These are phyloP conservation scores for Trichonephila clavata DNA, from an alignment of 1,140 invertebrate genomes.

Conservation along the genomic window DNA sequence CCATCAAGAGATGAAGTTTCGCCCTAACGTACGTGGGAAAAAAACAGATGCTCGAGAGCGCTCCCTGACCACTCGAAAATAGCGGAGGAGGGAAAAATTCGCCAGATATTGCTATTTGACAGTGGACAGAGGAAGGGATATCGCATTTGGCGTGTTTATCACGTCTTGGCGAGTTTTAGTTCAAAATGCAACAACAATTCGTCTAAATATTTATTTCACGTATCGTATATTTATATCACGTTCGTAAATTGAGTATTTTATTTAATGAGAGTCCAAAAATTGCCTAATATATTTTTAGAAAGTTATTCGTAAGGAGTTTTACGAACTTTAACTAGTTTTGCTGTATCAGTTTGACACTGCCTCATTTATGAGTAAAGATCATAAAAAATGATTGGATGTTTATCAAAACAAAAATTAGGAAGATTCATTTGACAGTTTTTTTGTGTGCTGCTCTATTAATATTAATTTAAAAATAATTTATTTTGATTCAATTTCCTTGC, in stretches of 20 bases:
- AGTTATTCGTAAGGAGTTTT: neutral
- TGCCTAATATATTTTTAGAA: no score
- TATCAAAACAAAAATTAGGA: neutral
- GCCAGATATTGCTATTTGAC: conserved; percentile 75
- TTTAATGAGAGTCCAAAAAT: neutral
- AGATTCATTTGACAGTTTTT: neutral
- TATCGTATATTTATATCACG: no score
- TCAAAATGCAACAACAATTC: neutral
- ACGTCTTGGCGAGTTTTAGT: neutral
- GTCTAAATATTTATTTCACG: no score
- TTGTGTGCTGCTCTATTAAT: no score
- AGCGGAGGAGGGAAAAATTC: conserved; percentile 67
- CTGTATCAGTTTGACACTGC: neutral
- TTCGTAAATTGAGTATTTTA: no score
- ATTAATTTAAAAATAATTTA: no score
- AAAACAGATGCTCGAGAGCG: conserved; percentile 74
- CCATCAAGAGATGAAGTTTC: conserved; percentile 75
- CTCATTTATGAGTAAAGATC: neutral
- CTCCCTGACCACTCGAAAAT: conserved; percentile 60
- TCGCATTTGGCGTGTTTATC: conserved; percentile 31
- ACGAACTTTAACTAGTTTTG: neutral
- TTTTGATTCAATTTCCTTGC: no score
- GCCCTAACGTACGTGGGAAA: conserved; percentile 75
- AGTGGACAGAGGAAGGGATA: conserved; percentile 45
- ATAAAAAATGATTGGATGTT: neutral